Percentiles rank a stretch among this genome's conserved stretches.
phyloP scores from a whole-genome alignment of 2,797 vertebrate species.

The Zalophus californianus region DNA sequence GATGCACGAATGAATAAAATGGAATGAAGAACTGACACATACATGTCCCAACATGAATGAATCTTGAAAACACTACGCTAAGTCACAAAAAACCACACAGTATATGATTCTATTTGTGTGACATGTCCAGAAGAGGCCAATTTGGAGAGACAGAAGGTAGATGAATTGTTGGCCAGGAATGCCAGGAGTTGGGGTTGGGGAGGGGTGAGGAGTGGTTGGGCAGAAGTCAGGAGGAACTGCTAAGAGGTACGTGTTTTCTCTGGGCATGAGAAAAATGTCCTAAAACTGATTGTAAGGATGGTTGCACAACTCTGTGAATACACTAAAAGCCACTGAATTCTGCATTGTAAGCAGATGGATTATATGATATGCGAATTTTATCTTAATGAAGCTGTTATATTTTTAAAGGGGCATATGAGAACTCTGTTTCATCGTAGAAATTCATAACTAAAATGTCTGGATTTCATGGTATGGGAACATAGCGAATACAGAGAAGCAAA shows the following conservation, averaged over 20 bases:
- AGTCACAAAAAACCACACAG: too few species aligned
- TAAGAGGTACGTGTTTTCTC: background rate
- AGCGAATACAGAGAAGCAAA: background rate
- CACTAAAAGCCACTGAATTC: background rate
- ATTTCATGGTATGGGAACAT: background rate
- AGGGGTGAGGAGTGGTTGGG: background rate
- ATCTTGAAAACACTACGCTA: background rate
- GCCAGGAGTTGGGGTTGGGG: background rate
- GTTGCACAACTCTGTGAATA: background rate
- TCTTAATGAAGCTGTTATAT: background rate
- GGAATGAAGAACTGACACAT: background rate
- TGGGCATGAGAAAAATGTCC: background rate
- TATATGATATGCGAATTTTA: background rate
- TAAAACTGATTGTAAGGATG: background rate
- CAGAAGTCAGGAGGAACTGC: background rate
- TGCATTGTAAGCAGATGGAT: background rate
- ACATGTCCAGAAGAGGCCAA: background rate
- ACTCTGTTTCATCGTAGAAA: background rate
- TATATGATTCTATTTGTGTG: background rate
- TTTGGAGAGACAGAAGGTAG: background rate
- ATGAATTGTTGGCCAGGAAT: background rate
- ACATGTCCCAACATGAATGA: background rate
- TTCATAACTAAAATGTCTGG: background rate
- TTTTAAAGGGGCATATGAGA: background rate
- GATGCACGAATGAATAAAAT: background rate